These are phyloP conservation scores for Geococcyx californianus DNA, from an alignment of 2,113 vertebrate genomes.

Conservation along the genomic window DNA sequence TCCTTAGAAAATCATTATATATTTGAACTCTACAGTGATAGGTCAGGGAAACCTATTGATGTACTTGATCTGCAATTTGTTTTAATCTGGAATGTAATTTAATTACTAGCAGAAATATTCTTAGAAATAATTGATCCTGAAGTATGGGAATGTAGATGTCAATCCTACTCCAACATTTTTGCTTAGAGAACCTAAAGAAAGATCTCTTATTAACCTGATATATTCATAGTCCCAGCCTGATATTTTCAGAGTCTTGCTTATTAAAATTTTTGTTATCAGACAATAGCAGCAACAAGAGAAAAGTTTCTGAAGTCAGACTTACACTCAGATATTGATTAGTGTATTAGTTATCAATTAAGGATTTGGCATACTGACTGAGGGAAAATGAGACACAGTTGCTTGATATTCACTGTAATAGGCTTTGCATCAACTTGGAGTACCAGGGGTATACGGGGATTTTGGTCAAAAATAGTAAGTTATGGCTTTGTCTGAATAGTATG, in stretches of 20 bases:
- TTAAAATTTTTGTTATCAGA: neutral
- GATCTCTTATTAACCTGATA: neutral
- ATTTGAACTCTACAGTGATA: neutral
- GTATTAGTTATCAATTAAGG: slow-evolving; percentile 43
- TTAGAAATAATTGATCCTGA: neutral
- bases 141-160: neutral
- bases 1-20: neutral
- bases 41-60: neutral
- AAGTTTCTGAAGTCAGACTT: slow-evolving; percentile 3
- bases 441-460: neutral
- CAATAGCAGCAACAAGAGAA: neutral
- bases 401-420: slow-evolving; percentile 39
- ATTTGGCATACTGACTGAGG: slow-evolving; percentile 22
- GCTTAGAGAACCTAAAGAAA: neutral
- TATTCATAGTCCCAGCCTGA: neutral
- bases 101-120: neutral
- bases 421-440: slow-evolving; percentile 29
- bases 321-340: slow-evolving; percentile 43
- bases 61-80: neutral
- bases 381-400: slow-evolving; percentile 49
- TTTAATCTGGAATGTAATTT: neutral
- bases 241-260: neutral
- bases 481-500: neutral
- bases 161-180: neutral
- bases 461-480: slow-evolving; percentile 9